Conservation (phyloP, 2,113 vertebrate species). For the Zosterops borbonicus region DNA sequence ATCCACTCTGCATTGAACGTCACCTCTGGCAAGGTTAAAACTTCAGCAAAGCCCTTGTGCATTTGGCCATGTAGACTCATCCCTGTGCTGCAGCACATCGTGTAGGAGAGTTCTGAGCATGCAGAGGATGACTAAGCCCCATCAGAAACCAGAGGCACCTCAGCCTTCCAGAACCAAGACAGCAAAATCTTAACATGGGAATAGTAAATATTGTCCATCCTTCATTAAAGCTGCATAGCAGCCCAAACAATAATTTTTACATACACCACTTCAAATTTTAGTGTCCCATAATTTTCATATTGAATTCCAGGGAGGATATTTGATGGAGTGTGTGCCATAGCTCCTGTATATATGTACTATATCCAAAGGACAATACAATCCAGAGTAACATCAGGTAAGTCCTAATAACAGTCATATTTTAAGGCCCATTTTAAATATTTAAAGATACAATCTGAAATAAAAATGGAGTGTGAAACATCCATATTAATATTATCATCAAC, state of each 20-base stretch:
- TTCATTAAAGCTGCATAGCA: background rate
- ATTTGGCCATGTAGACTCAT: background rate
- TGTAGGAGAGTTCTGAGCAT: background rate
- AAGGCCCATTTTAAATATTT: slow-evolving; percentile 35
- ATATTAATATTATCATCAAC: slow-evolving; percentile 31
- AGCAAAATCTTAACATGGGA: background rate
- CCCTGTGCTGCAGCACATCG: background rate
- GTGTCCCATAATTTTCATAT: background rate
- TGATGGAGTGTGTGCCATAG: background rate
- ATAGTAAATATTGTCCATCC: background rate
- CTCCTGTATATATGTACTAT: background rate
- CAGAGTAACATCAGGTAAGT: background rate
- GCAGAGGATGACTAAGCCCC: background rate
- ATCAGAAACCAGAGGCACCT: background rate
- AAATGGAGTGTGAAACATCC: background rate
- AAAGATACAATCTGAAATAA: slow-evolving; percentile 29
- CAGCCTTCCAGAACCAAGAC: rapidly evolving
- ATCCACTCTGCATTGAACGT: background rate
- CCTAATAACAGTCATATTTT: slow-evolving; percentile 19
- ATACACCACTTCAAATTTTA: background rate
- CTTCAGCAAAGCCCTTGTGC: background rate
- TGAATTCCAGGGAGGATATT: background rate
- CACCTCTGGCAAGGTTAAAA: slow-evolving; percentile 25
- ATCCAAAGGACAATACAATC: background rate
- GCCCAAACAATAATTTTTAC: background rate